Evolutionary conservation across 2,113 vertebrate genomes (phyloP).

Genomic region (Eclectus roratus): DNA sequence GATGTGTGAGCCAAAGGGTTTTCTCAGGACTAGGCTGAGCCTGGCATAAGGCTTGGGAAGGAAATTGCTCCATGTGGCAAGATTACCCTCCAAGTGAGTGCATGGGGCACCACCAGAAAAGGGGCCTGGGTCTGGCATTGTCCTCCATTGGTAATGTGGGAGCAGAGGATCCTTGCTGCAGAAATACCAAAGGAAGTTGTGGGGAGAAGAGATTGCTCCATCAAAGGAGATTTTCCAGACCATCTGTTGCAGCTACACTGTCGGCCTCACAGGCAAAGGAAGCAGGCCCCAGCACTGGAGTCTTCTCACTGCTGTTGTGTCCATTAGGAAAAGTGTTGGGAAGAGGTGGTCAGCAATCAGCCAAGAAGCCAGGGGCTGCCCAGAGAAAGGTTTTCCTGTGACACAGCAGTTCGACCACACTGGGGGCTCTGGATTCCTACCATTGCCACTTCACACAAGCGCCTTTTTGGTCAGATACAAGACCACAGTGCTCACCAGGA

Average conservation of each 20-base stretch:
- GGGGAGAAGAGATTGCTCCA: not conserved
- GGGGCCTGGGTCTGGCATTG: too few relatives aligned
- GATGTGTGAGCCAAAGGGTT: not conserved
- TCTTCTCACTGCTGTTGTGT: not conserved
- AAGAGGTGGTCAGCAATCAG: not conserved
- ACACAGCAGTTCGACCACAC: accelerated
- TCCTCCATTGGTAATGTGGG: accelerated
- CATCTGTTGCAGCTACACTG: not conserved
- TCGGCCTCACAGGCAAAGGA: not conserved
- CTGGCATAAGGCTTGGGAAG: not conserved
- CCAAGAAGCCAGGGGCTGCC: not conserved
- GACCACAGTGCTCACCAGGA: not conserved
- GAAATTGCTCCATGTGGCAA: not conserved
- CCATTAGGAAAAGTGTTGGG: not conserved
- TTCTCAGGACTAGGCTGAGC: not conserved
- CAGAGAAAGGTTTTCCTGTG: not conserved
- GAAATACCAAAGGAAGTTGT: not conserved
- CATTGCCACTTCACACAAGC: not conserved
- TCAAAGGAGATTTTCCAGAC: not conserved
- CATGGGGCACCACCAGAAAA: not conserved
- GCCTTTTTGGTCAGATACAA: not conserved
- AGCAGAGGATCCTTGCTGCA: not conserved
- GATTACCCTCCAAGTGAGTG: not conserved
- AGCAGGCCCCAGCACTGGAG: not conserved
- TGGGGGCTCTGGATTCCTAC: not conserved